Evolutionary conservation across 2,888 invertebrate genomes (phyloP), one percentile per base, ranked within the genome.

Genomic region (Oxyscelio sp.): DNA sequence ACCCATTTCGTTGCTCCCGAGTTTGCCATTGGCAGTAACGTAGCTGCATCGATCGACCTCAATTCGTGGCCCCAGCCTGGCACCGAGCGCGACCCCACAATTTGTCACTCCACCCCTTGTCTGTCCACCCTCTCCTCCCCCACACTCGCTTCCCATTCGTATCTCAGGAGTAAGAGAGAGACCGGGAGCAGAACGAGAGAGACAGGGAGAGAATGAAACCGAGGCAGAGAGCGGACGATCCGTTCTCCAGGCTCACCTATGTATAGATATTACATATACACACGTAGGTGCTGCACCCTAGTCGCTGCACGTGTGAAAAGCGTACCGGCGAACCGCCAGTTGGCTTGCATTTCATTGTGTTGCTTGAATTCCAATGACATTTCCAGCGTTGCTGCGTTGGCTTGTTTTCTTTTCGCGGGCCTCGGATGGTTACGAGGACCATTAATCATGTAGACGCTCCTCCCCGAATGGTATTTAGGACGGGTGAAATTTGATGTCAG

Each of bases 31-130:
- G 88, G 87, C 88, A 85, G 85, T 87, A 89, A 90, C 89, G 89
- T 87, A 92, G 94, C 94, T 94, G 91, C 92, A 94, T 94, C 94
- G 94, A 94, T 93, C 93, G 94, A 90, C 94, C 94, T 90, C 93
- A 92, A 94, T 94, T 91, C 91, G 89, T 83, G 89, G 89, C 89
- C 89, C 87, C 89, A 87, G 89, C 90, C 89, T 90, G 90, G 90
- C 90, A 90, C 89, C 89, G 89, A 89, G 85, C 85, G 88, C 86
- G 87, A 86, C 88, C 89, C 88, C 84, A 83, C 83, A 80, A 83
- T 77, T 84, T 83, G 86, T 83, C 85, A 86, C 85, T 82, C 84
- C 88, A 85, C 85, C 89, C 85, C 87, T 82, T 86, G 89, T 89
- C 89, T 87, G 88, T 89, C 88, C 79, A 84, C 82, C 86, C 85